phyloP scores from a whole-genome alignment of 2,797 vertebrate species.

The Sebastes miniatus region DNA sequence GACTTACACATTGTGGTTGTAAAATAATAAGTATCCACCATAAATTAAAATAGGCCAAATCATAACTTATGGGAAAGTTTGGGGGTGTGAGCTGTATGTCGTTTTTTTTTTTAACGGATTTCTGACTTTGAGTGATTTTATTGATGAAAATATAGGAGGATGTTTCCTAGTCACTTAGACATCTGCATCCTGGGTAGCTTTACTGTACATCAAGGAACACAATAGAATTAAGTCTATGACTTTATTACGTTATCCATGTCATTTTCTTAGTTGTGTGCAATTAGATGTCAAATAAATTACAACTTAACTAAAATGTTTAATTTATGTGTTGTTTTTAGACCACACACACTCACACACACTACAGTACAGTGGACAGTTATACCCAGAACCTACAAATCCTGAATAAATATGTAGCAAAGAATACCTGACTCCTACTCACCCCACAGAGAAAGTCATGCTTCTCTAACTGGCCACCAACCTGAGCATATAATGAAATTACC shows the following conservation, averaged over 20 bases:
- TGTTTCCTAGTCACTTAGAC: not conserved
- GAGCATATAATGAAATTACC: not conserved
- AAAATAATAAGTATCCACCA: too few species aligned
- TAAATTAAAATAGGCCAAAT: too few species aligned
- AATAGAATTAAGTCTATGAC: not conserved
- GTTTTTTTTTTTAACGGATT: not conserved
- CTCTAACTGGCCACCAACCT: not conserved
- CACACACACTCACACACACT: not conserved
- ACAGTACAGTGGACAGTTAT: too few species aligned
- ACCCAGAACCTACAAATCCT: not conserved
- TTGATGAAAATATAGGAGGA: not conserved
- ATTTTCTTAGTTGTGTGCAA: not conserved
- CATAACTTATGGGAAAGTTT: too few species aligned
- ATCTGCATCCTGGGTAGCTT: not conserved
- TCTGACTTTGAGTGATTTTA: not conserved
- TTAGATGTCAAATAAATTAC: not conserved
- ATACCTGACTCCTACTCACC: not conserved
- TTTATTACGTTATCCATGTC: not conserved
- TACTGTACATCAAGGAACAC: not conserved
- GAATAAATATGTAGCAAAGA: not conserved
- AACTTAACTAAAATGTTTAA: not conserved
- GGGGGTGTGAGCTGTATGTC: too few species aligned
- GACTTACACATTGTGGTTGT: not conserved
- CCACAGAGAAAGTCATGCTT: not conserved
- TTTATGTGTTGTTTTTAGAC: not conserved